phyloP scores from a whole-genome alignment of 2,888 invertebrate species.

The Nectonema munidae region DNA sequence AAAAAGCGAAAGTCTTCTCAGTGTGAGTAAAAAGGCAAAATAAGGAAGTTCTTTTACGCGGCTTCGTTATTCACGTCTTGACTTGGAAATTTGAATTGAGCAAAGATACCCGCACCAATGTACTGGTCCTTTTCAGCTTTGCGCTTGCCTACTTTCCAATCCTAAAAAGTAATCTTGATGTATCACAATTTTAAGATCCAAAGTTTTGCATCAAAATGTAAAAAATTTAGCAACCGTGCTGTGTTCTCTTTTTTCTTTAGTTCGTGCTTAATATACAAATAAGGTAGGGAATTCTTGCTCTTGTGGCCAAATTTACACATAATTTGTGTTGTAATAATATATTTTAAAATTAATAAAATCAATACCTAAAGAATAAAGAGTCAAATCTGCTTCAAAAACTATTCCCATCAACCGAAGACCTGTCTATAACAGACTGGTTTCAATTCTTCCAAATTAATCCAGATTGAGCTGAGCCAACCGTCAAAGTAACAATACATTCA shows the following conservation, averaged over 20 bases:
- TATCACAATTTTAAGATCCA: neutral
- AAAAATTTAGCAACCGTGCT: neutral
- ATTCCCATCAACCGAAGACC: no score
- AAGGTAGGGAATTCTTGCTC: neutral
- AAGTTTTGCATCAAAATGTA: neutral
- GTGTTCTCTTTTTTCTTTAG: no score
- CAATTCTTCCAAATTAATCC: no score
- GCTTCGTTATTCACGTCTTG: constrained; percentile 31
- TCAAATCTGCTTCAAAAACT: no score
- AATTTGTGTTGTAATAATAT: no score
- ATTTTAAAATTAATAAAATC: no score
- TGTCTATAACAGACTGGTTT: no score
- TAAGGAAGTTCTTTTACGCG: constrained; percentile 24
- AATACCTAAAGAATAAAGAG: no score
- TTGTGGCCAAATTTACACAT: neutral
- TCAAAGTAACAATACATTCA: no score
- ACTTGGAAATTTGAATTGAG: constrained; percentile 50
- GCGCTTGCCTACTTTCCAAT: constrained; percentile 81
- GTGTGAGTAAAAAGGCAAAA: constrained; percentile 12
- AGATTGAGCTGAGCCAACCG: no score
- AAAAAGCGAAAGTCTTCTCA: no score
- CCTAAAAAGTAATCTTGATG: constrained; percentile 19
- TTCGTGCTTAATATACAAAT: no score
- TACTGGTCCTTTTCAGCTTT: constrained; percentile 71
- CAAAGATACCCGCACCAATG: constrained; percentile 56